Evolutionary conservation across 2,113 vertebrate species (phyloP).

Genomic region (Arothron firmamentum): DNA sequence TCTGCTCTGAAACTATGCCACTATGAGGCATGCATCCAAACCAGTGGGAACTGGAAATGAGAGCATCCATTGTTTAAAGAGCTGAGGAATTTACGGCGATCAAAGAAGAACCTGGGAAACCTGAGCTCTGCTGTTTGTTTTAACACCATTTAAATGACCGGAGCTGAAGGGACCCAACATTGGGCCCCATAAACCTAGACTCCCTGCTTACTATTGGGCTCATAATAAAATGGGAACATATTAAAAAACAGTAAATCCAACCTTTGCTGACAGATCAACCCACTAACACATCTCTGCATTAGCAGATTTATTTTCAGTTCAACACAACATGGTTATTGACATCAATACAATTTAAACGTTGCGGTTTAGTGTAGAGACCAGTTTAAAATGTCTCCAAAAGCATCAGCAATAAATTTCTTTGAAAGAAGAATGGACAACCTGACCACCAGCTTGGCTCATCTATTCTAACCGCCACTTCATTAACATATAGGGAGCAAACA

Average conservation of each 20-base stretch:
- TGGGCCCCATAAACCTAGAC: slow-evolving; percentile 27
- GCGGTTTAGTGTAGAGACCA: not conserved
- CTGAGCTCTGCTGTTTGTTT: slow-evolving; percentile 23
- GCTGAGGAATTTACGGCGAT: slow-evolving; percentile 34
- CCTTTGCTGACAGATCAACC: slow-evolving; percentile 21
- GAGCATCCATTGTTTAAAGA: slow-evolving; percentile 30
- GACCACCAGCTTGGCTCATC: not conserved
- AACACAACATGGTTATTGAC: not conserved
- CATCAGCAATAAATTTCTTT: not conserved
- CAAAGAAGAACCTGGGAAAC: slow-evolving; percentile 49
- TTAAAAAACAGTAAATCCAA: slow-evolving; percentile 39
- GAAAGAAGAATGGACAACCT: not conserved
- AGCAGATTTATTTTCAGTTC: slow-evolving; percentile 18
- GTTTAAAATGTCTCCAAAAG: no score
- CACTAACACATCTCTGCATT: not conserved
- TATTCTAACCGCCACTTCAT: not conserved
- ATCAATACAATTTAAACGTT: not conserved
- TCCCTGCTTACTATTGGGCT: slow-evolving; percentile 31
- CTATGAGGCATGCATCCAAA: not conserved
- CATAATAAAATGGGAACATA: slow-evolving; percentile 42
- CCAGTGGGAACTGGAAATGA: slow-evolving; percentile 8
- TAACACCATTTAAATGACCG: slow-evolving; percentile 52
- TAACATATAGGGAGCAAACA: not conserved
- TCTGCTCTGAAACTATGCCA: slow-evolving; percentile 12
- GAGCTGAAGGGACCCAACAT: slow-evolving; percentile 36